Evolutionary conservation across 2,888 invertebrate species (phyloP).

Genomic region (Teinopalpus imperialis): DNA sequence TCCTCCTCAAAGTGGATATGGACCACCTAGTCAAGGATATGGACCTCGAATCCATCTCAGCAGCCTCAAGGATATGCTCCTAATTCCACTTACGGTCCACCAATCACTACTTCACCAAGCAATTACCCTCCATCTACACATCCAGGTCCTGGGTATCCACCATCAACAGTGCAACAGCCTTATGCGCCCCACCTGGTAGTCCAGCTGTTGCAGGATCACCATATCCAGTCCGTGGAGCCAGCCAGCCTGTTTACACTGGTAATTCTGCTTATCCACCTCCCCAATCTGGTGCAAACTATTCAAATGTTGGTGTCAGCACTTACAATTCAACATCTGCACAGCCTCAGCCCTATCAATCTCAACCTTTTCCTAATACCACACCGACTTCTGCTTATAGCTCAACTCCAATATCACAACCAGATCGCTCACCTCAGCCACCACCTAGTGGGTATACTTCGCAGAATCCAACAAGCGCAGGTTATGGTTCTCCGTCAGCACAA

Average conservation of each 20-base stretch:
- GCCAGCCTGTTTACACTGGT: constrained; percentile 72
- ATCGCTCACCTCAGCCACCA: constrained; percentile 81
- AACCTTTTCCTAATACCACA: constrained; percentile 74
- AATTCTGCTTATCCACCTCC: constrained; percentile 73
- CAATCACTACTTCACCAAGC: constrained; percentile 81
- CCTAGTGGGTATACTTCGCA: constrained; percentile 80
- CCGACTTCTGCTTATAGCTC: constrained; percentile 79
- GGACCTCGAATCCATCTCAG: constrained; percentile 81
- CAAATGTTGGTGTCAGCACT: constrained; percentile 73
- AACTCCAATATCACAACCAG: constrained; percentile 75
- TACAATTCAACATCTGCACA: constrained; percentile 74
- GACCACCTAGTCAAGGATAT: constrained; percentile 85
- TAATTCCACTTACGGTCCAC: constrained; percentile 83
- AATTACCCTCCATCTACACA: constrained; percentile 81
- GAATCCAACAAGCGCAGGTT: constrained; percentile 80
- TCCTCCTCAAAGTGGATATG: constrained; percentile 86
- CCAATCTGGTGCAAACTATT: constrained; percentile 66
- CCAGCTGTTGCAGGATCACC: constrained; percentile 68
- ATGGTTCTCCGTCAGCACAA: constrained; percentile 84
- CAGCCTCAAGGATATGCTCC: constrained; percentile 87
- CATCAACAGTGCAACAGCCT: constrained; percentile 69
- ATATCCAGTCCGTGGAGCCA: constrained; percentile 66
- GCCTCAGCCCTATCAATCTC: constrained; percentile 74
- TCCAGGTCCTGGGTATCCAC: constrained; percentile 72
- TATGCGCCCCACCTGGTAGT: constrained; percentile 76